A percentile compares a stretch with the other conserved stretches of the same genome.
Conservation (phyloP, 2,113 vertebrate species). For the Oxyruncus cristatus region DNA sequence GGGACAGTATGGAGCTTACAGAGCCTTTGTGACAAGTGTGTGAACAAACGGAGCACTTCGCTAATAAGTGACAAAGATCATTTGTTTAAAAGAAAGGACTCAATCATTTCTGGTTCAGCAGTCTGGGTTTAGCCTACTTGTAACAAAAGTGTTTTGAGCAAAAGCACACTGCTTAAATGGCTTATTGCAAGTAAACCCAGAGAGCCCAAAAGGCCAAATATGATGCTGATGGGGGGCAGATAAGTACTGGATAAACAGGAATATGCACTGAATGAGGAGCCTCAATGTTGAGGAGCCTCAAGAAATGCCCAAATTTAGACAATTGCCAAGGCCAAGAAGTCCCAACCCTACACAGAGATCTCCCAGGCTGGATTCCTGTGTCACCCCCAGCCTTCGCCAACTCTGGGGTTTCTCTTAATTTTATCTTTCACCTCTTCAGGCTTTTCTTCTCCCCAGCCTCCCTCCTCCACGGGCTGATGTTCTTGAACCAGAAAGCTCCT, state of each 20-base stretch:
- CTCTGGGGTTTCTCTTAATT: rapidly evolving
- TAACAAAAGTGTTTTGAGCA: conserved; percentile 54
- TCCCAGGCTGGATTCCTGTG: background rate
- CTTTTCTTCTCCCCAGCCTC: background rate
- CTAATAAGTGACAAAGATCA: conserved; percentile 47
- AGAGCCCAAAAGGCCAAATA: background rate
- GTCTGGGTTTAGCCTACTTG: conserved; percentile 28
- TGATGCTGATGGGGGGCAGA: background rate
- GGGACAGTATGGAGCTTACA: background rate
- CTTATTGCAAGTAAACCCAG: conserved; percentile 19
- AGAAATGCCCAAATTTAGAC: background rate
- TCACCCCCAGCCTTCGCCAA: rapidly evolving
- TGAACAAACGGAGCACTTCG: background rate
- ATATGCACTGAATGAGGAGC: background rate
- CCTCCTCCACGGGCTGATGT: background rate
- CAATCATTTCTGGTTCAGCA: conserved; percentile 25
- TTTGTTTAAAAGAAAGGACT: conserved; percentile 39
- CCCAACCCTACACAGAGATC: rapidly evolving
- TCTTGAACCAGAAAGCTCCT: background rate
- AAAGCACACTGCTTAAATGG: conserved; percentile 14
- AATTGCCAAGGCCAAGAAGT: background rate
- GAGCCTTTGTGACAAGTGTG: background rate
- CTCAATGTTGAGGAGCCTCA: too few relatives aligned
- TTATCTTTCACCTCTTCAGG: background rate
- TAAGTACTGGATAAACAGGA: background rate